phyloP scores from a whole-genome alignment of 2,797 vertebrate genomes.

The Orestias chungarensis region DNA sequence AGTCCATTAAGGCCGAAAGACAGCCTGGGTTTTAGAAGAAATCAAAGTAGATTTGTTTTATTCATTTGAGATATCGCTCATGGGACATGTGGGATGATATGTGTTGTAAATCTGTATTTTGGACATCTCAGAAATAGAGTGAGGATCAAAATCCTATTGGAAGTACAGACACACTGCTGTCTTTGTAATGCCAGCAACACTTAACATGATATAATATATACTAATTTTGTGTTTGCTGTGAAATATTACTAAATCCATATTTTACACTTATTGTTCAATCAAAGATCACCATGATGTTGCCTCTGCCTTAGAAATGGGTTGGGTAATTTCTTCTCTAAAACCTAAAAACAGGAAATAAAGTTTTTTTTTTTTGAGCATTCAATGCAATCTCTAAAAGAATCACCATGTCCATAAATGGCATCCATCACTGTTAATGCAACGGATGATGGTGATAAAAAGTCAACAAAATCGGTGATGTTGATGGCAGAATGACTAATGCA shows the following conservation, averaged over 20 bases:
- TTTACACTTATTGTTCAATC: neutral
- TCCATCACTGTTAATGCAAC: constrained; percentile 9
- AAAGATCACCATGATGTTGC: neutral
- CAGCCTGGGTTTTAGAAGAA: neutral
- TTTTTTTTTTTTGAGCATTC: neutral
- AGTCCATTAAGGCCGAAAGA: neutral
- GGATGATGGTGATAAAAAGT: constrained; percentile 18
- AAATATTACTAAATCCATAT: neutral
- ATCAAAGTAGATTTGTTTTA: too few relatives aligned
- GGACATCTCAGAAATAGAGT: neutral
- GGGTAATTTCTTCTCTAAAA: neutral
- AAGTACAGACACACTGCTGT: too few relatives aligned
- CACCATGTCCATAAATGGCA: neutral
- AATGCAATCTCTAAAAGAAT: neutral
- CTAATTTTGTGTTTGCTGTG: neutral
- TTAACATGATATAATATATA: neutral
- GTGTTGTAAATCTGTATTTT: neutral
- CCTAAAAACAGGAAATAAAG: neutral
- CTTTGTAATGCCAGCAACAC: neutral
- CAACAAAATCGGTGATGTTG: constrained; percentile 3
- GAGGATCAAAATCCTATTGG: too few relatives aligned
- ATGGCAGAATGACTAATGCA: constrained; percentile 24
- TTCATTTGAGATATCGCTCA: neutral
- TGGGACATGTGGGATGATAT: neutral
- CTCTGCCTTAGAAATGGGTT: neutral